Evolutionary conservation across 2,113 vertebrate species (phyloP).

Genomic region (Noturus placidus): DNA sequence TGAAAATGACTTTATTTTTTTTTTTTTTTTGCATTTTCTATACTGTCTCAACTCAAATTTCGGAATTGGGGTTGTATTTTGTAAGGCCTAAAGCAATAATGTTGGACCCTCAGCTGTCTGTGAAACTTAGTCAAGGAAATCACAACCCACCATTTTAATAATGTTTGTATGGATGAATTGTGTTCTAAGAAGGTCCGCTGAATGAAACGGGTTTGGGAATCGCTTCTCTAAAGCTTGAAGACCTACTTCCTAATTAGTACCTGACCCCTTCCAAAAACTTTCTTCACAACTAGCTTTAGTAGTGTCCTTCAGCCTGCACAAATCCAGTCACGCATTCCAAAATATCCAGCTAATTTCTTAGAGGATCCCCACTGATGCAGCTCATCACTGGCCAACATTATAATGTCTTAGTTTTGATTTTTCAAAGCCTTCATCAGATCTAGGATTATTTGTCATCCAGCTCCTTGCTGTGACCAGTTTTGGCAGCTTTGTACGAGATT

Average conservation of each 20-base stretch:
- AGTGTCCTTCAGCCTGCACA: conserved; percentile 40
- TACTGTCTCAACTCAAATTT: too few species aligned
- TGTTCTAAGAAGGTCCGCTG: not conserved
- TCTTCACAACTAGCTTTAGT: conserved; percentile 26
- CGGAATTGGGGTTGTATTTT: not conserved
- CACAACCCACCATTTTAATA: not conserved
- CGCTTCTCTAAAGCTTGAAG: not conserved
- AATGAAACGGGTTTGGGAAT: not conserved
- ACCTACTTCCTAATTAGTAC: conserved; percentile 3
- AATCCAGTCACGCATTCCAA: conserved; percentile 45
- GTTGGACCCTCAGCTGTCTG: not conserved
- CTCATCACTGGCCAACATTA: conserved; percentile 43
- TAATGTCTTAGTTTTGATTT: conserved; percentile 59
- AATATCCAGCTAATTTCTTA: conserved; percentile 53
- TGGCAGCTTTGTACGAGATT: conserved; percentile 63
- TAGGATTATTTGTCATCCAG: conserved; percentile 60
- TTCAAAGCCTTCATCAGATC: conserved; percentile 62
- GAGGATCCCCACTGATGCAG: conserved; percentile 42
- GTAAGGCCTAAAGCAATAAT: too few species aligned
- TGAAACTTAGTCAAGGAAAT: not conserved
- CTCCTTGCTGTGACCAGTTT: conserved; percentile 57
- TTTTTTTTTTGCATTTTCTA: too few species aligned
- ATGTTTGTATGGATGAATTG: not conserved
- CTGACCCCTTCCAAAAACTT: conserved; percentile 26
- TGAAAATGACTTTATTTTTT: too few species aligned